phyloP scores from a whole-genome alignment of 2,113 vertebrate species.

The Miniopterus natalensis region DNA sequence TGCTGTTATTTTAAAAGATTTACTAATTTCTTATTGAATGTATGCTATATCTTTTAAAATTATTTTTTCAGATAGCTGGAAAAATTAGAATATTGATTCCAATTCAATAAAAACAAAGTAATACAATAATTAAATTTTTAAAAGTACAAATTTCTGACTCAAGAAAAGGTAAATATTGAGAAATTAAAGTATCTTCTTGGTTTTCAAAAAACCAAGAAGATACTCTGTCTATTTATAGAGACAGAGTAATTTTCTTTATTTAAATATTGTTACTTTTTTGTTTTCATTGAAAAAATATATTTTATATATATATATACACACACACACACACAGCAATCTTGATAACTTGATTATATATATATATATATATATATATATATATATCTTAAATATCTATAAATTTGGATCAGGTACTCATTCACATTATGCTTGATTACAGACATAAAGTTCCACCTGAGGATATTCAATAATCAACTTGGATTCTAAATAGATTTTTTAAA shows the following conservation, averaged over 20 bases:
- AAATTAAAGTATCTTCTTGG: neutral
- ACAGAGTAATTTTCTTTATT: neutral
- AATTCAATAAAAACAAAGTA: conserved; percentile 10
- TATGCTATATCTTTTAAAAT: neutral
- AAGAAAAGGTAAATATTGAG: neutral
- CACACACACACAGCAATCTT: neutral
- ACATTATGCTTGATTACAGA: conserved; percentile 10
- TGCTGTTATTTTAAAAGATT: neutral
- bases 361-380: neutral
- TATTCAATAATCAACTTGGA: neutral
- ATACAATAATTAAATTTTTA: neutral
- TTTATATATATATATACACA: neutral
- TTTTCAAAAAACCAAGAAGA: neutral
- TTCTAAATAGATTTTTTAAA: too few species aligned
- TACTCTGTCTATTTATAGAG: too few species aligned
- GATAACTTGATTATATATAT: neutral
- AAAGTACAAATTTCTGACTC: neutral
- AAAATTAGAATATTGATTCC: neutral
- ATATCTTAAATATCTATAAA: neutral
- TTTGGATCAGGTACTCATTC: neutral
- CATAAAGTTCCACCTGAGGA: neutral
- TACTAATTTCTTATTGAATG: neutral
- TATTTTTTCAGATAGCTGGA: neutral
- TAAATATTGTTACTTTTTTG: neutral
- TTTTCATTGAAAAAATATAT: conserved; percentile 17